These are phyloP conservation scores for Cichladusa arquata DNA, from an alignment of 2,113 vertebrate genomes.

Conservation along the genomic window DNA sequence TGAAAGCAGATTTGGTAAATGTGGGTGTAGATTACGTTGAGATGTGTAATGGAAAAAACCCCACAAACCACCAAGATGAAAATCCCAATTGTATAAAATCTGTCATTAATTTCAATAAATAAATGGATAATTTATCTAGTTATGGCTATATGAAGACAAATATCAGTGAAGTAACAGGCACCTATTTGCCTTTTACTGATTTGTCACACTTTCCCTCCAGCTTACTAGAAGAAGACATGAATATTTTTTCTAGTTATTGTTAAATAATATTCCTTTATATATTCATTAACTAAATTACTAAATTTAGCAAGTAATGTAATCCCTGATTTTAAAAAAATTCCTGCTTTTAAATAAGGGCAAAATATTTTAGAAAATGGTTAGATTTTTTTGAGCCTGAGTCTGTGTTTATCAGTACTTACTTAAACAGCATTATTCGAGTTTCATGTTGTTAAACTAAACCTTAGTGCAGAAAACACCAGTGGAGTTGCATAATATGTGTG, in stretches of 20 bases:
- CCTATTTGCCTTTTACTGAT: background rate
- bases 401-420: background rate
- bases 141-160: background rate
- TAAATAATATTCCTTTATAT: background rate
- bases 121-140: background rate
- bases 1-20: background rate
- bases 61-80: background rate
- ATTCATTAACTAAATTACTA: background rate
- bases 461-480: background rate
- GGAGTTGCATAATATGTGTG: background rate
- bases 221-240: background rate
- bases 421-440: background rate
- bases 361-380: background rate
- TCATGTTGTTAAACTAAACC: background rate
- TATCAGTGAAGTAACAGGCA: background rate
- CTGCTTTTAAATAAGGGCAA: background rate
- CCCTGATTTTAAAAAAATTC: background rate
- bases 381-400: background rate
- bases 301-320: background rate
- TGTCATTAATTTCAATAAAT: background rate
- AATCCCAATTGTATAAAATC: background rate
- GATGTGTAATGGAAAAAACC: rapidly evolving
- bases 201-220: background rate
- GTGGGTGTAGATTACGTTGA: background rate
- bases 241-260: background rate